These are phyloP conservation scores for Pectinophora gossypiella DNA, from an alignment of 1,140 invertebrate species.

Conservation along the genomic window DNA sequence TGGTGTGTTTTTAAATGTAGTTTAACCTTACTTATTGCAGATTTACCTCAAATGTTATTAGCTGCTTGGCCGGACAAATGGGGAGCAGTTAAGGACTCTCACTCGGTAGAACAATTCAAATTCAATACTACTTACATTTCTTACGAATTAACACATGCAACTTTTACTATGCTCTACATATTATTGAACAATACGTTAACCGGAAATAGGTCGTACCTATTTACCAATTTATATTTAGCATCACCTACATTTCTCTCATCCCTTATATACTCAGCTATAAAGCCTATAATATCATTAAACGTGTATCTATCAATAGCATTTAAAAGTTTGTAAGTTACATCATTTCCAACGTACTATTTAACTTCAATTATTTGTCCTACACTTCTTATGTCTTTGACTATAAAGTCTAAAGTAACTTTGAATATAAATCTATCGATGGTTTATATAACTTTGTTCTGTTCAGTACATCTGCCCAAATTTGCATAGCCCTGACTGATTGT, in stretches of 20 bases:
- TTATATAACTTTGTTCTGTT: neutral
- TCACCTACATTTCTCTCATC: neutral
- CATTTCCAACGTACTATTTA: too few relatives aligned
- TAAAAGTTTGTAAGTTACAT: neutral
- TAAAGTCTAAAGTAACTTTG: neutral
- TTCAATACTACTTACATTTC: too few relatives aligned
- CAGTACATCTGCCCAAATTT: slow-evolving; percentile 42
- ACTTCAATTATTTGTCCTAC: neutral
- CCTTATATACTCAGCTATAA: neutral
- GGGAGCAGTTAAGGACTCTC: too few relatives aligned
- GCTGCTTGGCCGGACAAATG: too few relatives aligned
- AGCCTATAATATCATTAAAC: neutral
- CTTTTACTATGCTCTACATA: too few relatives aligned
- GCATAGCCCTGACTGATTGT: slow-evolving; percentile 52
- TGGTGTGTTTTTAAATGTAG: too few relatives aligned
- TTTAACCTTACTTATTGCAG: too few relatives aligned
- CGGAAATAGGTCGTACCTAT: neutral
- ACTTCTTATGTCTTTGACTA: neutral
- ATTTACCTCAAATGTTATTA: too few relatives aligned
- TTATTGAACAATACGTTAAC: neutral
- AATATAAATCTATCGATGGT: neutral
- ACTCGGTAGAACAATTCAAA: too few relatives aligned
- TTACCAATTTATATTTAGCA: neutral
- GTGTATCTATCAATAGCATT: neutral
- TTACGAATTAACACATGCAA: too few relatives aligned